These are phyloP conservation scores for Dolichomitus sp. DNA, from an alignment of 2,888 invertebrate species.

Conservation along the genomic window DNA sequence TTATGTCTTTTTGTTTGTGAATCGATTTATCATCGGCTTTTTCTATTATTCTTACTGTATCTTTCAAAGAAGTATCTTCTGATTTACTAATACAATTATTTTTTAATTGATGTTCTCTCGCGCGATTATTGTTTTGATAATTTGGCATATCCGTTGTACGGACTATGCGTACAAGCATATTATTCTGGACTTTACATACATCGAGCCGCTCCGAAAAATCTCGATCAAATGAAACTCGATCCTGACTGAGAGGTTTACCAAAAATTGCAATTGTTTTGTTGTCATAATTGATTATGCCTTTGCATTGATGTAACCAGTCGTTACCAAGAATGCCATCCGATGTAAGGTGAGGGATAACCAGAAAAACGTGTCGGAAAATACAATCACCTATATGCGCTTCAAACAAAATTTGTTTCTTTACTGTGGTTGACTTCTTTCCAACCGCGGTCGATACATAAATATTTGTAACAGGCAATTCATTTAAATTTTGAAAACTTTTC, in stretches of 20 bases:
- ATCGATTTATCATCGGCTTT: neutral
- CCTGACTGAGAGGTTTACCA: conserved; percentile 7
- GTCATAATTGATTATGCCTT: conserved; percentile 51
- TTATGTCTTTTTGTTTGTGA: neutral
- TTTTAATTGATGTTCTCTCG: neutral
- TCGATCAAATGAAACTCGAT: conserved; percentile 33
- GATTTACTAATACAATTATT: no score
- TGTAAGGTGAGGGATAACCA: neutral
- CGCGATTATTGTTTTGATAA: neutral
- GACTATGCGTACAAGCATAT: neutral
- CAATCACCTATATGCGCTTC: conserved; percentile 54
- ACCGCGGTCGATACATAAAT: conserved; percentile 24
- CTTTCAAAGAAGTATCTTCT: neutral
- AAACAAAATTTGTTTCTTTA: conserved; percentile 61
- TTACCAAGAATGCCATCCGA: conserved; percentile 37
- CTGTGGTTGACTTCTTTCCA: conserved; percentile 52
- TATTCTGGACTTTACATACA: neutral
- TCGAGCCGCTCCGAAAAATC: conserved; percentile 62
- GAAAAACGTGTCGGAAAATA: neutral
- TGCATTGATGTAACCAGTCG: conserved; percentile 59
- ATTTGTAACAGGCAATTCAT: conserved; percentile 52
- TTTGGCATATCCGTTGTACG: neutral
- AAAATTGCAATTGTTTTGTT: conserved; percentile 29
- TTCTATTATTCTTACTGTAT: neutral
- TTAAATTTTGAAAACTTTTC: conserved; percentile 52